Base-by-base conservation (phyloP, 1,140 invertebrate genomes). In the Adelges cooleyi region DNA sequence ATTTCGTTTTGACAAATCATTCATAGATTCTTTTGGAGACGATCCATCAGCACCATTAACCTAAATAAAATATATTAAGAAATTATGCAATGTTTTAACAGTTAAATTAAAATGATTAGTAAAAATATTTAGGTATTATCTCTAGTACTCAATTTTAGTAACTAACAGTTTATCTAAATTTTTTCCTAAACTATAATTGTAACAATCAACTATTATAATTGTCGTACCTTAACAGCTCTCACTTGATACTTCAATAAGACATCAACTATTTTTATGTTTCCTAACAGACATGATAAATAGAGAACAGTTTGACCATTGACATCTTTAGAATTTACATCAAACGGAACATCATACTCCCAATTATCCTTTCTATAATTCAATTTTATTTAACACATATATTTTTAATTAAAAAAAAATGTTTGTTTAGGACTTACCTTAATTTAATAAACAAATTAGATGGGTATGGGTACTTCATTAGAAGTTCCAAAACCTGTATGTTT, bases 311-410 rank as follows among this genome's bases (percentile, higher is more conserved):
- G 90, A 0, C 90, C 92, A 15, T 89, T 89, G 0, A 87, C 87
- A 76, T 97, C 93, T 67, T 86, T 83, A 49, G 84, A 82, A 75
- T 97, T 97, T 6, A 96, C 80, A 76, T 96, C 91, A 73, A 93
- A 95, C 8, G 89, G 83, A 75, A 92, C 81, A 15, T 83, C 80
- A 75, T 91, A 96, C 72, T 92, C 87, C 79, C 84, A 90, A 50
- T 86, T 80, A 20, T 84, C 84, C 73, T 90, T 88, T 46, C 82
- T 87, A 74, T 72, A 79, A 66, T 72, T 27, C 8, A 29, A 50
- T 51, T n/a, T 52, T 23, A 15, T 49, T 46, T 56, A 42, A 13
- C 18, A 50, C 11, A 52, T 49, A n/a, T 25, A 29, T 25, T 22
- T 48, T 13, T 38, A 29, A 18, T 52, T 54, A 22, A 42, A 66